Evolutionary conservation across 53 echinoderm and acorn worm species (phyloP).

Genomic region (Apostichopus leukothele): DNA sequence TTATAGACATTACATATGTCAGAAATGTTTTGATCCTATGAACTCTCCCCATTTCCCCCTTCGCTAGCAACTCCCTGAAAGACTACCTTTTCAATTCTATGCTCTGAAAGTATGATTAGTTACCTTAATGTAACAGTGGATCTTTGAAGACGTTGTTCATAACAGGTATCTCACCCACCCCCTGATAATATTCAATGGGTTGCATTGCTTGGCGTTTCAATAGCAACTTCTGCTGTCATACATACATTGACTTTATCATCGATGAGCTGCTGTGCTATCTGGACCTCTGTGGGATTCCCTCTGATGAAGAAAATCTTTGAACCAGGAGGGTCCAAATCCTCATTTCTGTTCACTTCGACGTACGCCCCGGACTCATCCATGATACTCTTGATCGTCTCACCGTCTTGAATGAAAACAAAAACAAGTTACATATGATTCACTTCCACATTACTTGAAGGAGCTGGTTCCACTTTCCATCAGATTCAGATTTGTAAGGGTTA

Average conservation of each 20-base stretch:
- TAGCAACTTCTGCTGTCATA: neutral
- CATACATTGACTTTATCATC: slow-evolving; percentile 83
- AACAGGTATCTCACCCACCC: neutral
- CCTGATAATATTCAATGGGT: too few species aligned
- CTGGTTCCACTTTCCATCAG: too few species aligned
- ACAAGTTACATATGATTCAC: too few species aligned
- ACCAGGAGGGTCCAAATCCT: slow-evolving; percentile 66
- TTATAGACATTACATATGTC: too few species aligned
- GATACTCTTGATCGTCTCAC: slow-evolving; percentile 81
- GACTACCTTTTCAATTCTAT: slow-evolving; percentile 22
- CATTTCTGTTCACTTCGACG: slow-evolving; percentile 82
- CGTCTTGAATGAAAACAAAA: slow-evolving; percentile 54
- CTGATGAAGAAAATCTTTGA: slow-evolving; percentile 84
- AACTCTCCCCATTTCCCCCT: too few species aligned
- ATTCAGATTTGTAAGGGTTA: too few species aligned
- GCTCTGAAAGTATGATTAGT: too few species aligned
- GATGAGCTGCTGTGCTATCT: slow-evolving; percentile 74
- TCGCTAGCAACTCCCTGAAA: slow-evolving; percentile 35
- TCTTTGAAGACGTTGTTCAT: neutral
- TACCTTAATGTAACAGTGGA: neutral
- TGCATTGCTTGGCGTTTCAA: neutral
- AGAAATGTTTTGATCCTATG: too few species aligned
- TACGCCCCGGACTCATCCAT: slow-evolving; percentile 72
- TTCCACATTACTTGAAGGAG: too few species aligned
- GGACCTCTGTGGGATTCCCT: slow-evolving; percentile 70